Evolutionary conservation across 2,888 invertebrate genomes (phyloP).

Genomic region (Tipula unca): DNA sequence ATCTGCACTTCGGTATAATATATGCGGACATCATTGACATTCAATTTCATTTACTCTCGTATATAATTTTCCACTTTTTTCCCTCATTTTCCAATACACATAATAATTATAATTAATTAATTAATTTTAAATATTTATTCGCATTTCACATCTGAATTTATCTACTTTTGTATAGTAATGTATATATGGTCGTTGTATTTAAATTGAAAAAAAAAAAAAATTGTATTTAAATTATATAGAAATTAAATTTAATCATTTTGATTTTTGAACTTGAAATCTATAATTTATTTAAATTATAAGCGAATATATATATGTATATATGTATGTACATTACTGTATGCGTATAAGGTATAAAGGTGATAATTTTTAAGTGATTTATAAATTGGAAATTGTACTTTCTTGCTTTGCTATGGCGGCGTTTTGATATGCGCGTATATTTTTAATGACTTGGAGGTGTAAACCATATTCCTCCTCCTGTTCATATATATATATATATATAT

Average conservation of each 20-base stretch:
- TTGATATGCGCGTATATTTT: no score
- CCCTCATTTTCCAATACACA: background rate
- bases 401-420: no score
- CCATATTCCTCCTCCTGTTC: no score
- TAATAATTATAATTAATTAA: constrained; percentile 3
- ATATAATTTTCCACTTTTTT: background rate
- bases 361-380: no score
- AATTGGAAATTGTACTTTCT: no score
- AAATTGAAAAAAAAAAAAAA: background rate
- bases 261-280: background rate
- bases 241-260: background rate
- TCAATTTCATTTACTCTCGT: background rate
- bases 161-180: background rate
- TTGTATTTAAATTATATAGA: background rate
- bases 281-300: background rate
- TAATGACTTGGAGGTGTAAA: no score
- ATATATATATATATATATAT: no score
- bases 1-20: background rate
- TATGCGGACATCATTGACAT: background rate
- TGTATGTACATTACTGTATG: background rate
- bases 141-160: background rate
- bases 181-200: background rate
- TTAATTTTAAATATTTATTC: background rate
- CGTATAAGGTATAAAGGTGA: background rate
- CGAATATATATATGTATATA: background rate